Percentiles rank a stretch among this genome's conserved stretches.
These are phyloP conservation scores for Syngnathus floridae DNA, from an alignment of 2,113 vertebrate species.

Conservation along the genomic window DNA sequence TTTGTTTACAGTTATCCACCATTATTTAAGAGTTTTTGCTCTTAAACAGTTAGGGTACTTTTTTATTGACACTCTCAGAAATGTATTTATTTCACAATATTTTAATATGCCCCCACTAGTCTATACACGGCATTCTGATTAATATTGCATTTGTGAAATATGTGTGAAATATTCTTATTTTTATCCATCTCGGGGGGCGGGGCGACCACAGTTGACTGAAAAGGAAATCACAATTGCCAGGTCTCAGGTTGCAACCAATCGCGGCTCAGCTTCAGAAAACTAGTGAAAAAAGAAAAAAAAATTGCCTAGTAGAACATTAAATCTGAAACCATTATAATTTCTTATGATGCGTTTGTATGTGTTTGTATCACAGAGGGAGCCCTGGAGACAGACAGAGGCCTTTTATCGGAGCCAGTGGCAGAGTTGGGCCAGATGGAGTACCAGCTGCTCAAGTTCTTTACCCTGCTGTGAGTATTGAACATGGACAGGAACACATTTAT, in stretches of 20 bases:
- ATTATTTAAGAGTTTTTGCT: not conserved
- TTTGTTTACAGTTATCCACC: not conserved
- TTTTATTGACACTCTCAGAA: not conserved
- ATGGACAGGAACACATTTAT: not conserved
- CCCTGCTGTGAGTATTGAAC: constrained; percentile 79
- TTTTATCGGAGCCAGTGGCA: constrained; percentile 69
- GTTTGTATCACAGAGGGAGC: constrained; percentile 71
- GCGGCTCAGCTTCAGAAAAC: too few relatives aligned
- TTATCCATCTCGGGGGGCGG: not conserved
- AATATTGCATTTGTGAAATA: too few relatives aligned
- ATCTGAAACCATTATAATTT: not conserved
- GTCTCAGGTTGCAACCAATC: too few relatives aligned
- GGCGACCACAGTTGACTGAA: too few relatives aligned
- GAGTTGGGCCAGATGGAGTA: constrained; percentile 84
- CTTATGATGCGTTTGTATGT: constrained; percentile 10
- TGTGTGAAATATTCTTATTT: too few relatives aligned
- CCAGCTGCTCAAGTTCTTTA: constrained; percentile 87
- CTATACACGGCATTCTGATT: too few relatives aligned
- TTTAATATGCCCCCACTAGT: too few relatives aligned
- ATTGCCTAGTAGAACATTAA: not conserved
- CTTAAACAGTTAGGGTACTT: not conserved
- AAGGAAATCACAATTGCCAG: too few relatives aligned
- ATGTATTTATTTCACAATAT: not conserved
- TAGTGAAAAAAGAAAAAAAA: too few relatives aligned
- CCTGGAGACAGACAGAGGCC: constrained; percentile 74